These are phyloP conservation scores for Rhagologus leucostigma DNA, from an alignment of 2,113 vertebrate species.

Conservation along the genomic window DNA sequence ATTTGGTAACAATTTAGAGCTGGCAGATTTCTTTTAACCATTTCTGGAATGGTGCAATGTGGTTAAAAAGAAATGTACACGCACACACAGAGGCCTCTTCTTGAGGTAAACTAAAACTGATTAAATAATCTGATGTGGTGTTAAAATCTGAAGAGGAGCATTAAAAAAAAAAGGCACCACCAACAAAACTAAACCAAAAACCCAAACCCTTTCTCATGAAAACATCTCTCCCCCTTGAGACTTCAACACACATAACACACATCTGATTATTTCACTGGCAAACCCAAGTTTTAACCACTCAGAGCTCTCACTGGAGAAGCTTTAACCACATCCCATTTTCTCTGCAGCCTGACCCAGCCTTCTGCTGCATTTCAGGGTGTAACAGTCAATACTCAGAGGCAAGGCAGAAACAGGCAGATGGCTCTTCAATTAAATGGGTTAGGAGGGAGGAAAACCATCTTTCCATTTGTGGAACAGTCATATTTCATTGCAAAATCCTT, in stretches of 20 bases:
- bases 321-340: not conserved
- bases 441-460: not conserved
- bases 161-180: not conserved
- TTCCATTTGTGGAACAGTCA: not conserved
- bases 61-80: not conserved
- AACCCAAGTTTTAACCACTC: not conserved
- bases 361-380: not conserved
- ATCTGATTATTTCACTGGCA: not conserved
- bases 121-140: not conserved
- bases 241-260: not conserved
- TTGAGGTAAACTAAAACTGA: not conserved
- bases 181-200: not conserved
- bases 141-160: not conserved
- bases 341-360: not conserved
- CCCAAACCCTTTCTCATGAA: not conserved
- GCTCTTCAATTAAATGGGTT: conserved; percentile 10
- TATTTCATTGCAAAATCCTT: not conserved
- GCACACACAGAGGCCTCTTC: not conserved
- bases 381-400: not conserved
- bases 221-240: not conserved
- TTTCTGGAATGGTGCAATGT: not conserved
- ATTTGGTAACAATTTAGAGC: not conserved
- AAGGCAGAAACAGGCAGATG: not conserved
- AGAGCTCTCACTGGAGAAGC: not conserved
- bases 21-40: not conserved